Base-by-base conservation (phyloP, 2,797 vertebrate species). In the Microcaecilia unicolor region DNA sequence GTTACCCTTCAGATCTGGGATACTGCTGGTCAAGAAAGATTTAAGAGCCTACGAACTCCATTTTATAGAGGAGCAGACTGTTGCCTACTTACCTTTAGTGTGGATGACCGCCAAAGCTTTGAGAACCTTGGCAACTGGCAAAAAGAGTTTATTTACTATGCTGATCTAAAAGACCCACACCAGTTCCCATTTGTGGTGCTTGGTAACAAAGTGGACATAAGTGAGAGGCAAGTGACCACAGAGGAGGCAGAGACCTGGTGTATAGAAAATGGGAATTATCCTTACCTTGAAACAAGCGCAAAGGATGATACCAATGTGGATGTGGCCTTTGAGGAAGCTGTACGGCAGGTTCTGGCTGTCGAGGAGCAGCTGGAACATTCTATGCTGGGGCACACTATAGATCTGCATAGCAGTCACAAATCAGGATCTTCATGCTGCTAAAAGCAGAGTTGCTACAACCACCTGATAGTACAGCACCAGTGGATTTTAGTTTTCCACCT, bases 1-100 rank as follows among this genome's bases (percentile, higher is more conserved):
- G 94, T 98, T 45, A 98, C 94, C 10, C 87, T 98, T 25, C 94
- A 98, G 83, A 97, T 98, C 31, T 98, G 95, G 95, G 94, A 98
- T 78, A 98, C 94, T 3, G 95, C 93, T 0, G 94, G 95, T 6
- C 95, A 98, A 76, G 94, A 98, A 67, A 91, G 93, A 45, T 98
- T 98, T 63, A 92, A 97, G 72, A 97, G 93, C 45, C 78, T 98
- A 32, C 84, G 95, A 48, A 98, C 94, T 0, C 94, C 94, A 4
- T 98, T 98, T 65, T 98, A 98, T 80, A 74, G 93, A 6, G 93
- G 95, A 4, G 93, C 95, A 0, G 95, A 98, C 71, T 98, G 94
- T 76, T 98, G 94, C 76, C 77, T 98, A 57, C 88, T 98, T 34
- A 98, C 95, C 12, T 98, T 97, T 33, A 93, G 93, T 0, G 90